phyloP scores from a whole-genome alignment of 2,797 vertebrate species.

The Spheniscus humboldti region DNA sequence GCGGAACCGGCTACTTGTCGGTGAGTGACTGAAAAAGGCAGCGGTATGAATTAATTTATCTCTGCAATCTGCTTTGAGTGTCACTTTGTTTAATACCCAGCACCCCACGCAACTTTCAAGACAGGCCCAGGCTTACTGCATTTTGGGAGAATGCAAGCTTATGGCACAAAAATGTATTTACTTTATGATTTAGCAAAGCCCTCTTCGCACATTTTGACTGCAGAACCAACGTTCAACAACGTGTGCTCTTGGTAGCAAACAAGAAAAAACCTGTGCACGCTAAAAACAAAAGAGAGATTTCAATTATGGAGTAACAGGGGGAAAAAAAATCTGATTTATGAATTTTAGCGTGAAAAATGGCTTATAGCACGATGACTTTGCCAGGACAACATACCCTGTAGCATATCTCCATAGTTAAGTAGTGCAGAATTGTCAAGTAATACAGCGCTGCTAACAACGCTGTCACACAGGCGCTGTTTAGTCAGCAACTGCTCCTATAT shows the following conservation, averaged over 20 bases:
- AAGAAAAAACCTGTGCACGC: background rate
- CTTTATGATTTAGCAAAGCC: background rate
- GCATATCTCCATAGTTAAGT: background rate
- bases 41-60: background rate
- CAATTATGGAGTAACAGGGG: background rate
- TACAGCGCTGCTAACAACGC: conserved; percentile 36
- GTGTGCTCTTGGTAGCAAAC: background rate
- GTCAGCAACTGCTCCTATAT: conserved; percentile 62
- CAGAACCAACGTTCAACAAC: background rate
- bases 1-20: background rate
- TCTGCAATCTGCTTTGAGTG: conserved; percentile 7
- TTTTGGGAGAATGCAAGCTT: background rate
- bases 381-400: conserved; percentile 8
- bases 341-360: background rate
- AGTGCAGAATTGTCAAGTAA: conserved; percentile 39
- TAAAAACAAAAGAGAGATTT: background rate
- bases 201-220: background rate
- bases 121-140: background rate
- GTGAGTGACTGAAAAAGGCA: conserved; percentile 5
- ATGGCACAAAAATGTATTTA: background rate
- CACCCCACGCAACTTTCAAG: background rate
- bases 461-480: conserved; percentile 55
- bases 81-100: background rate
- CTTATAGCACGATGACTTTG: conserved; percentile 43
- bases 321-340: background rate